Base-by-base conservation (phyloP, 2,113 vertebrate species). In the Uria lomvia region DNA sequence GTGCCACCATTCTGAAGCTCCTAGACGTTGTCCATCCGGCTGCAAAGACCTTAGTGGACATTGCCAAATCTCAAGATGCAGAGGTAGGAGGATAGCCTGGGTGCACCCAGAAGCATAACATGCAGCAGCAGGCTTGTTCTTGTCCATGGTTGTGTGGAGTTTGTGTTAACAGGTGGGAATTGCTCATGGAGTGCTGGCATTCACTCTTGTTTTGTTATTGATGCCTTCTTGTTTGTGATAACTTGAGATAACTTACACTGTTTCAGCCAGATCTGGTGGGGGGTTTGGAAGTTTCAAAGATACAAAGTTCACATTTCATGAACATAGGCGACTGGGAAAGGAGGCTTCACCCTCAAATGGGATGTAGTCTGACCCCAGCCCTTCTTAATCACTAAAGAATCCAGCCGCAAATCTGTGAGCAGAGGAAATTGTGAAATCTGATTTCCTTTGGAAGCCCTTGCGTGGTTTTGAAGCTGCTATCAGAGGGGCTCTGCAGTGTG, bases 1-100 rank as follows among this genome's bases (percentile, higher is more conserved):
- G 99, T 7, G 99, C 99, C 96, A 99, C 99, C 84, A 99, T 99
- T 96, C 97, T 99, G 97, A 99, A 99, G 94, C 99, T 99, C 60
- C 98, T 99, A 3, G 99, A 99, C 15, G 99, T 99, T 4, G 98
- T 99, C 45, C 99, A 99, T 72, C 99, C 99, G 1, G 99, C 99
- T 7, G 99, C 99, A 2, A 99, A 99, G 97, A 99, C 99, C 2
- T 96, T 99, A 50, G 99, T 99, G 95, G 99, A 99, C 98, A 99
- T 99, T 0, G 99, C 99, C 91, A 99, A 99, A 58, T 99, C 99
- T 66, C 99, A 99, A 90, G 99, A 99, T 62, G 99, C 99, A 17
- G 99, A 99, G 99, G 99, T 99, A 92, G 56, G 98, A 77, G 30
- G 10, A n/a, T 23, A 10, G 11, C 38, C 77, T 50, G 67, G 9